Evolutionary conservation across 2,113 vertebrate genomes (phyloP), one percentile per base, ranked within the genome.

Genomic region (Pycnonotus jocosus): DNA sequence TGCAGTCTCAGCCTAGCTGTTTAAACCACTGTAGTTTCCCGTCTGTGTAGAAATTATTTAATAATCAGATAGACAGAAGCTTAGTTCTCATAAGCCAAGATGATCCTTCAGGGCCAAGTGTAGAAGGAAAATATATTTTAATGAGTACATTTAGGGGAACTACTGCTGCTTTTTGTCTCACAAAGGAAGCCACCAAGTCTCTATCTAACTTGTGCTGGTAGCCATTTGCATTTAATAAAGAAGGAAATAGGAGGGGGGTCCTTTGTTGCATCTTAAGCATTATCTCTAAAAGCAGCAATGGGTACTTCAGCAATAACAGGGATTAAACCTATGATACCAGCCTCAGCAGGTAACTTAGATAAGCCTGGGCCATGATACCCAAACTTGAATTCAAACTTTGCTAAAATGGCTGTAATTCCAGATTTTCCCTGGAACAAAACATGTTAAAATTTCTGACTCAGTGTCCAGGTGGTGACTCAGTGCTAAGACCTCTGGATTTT

Each of bases 1-100:
- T 76, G 61, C 92, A 86, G 82, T 93, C 83, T 96, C 92, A 95
- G 88, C 86, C 80, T 96, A 92, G 88, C 88, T 96, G 92, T 94
- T 97, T 93, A 95, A 97, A 95, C 90, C 80, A 69, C 76, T 76
- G 94, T 93, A 88, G 81, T 94, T 96, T 93, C 90, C 93, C 72
- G 86, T 96, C 95, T 96, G 93, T 96, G 94, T 96, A 81, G 93
- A 88, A 96, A 94, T 92, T 79, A 95, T 95, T 96, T 97, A 95
- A 96, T 96, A 96, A 95, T 96, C 95, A 97, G 95, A 93, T 82
- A 95, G 90, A 90, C 79, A 93, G 90, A 90, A 93, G 88, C 90
- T 94, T 96, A 94, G 86, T 94, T 96, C 88, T 95, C 48, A 79
- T 95, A 96, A 95, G 72, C 56, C 69, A 35, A 92, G 92, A 93